These are phyloP conservation scores for Drosophila parthenogenetica DNA, from an alignment of 2,888 invertebrate genomes.

Conservation along the genomic window DNA sequence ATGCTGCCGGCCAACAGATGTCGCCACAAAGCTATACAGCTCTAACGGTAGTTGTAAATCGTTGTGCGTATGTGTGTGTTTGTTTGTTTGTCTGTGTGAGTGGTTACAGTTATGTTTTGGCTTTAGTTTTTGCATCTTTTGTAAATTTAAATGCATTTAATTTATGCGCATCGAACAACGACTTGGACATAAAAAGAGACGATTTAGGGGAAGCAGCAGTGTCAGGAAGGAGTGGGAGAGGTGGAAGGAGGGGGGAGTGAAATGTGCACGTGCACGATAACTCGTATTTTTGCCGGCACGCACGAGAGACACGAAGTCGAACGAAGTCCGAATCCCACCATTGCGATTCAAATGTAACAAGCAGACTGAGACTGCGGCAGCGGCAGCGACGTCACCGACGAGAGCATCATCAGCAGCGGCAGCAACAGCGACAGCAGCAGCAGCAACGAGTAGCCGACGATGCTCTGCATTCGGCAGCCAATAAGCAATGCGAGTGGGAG, in stretches of 20 bases:
- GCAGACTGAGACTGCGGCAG: slow-evolving; percentile 65
- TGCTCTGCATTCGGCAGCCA: slow-evolving; percentile 40
- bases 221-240: neutral
- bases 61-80: slow-evolving; percentile 5
- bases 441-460: slow-evolving; percentile 54
- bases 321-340: slow-evolving; percentile 52
- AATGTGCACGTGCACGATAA: slow-evolving; percentile 49
- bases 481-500: slow-evolving; percentile 43
- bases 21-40: slow-evolving; percentile 39
- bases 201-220: neutral
- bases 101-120: slow-evolving; percentile 61
- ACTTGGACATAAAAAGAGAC: slow-evolving; percentile 18
- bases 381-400: slow-evolving; percentile 21
- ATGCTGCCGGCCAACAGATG: slow-evolving; percentile 63
- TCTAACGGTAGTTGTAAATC: slow-evolving; percentile 1
- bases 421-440: slow-evolving; percentile 6
- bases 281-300: slow-evolving; percentile 64
- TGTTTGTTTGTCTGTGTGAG: slow-evolving; percentile 3
- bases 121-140: slow-evolving; percentile 63
- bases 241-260: neutral
- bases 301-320: slow-evolving; percentile 57
- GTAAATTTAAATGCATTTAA: slow-evolving; percentile 73
- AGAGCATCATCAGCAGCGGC: slow-evolving; percentile 12
- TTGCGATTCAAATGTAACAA: slow-evolving; percentile 65
- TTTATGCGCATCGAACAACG: slow-evolving; percentile 66